Evolutionary conservation across 2,797 vertebrate species (phyloP), one percentile per base, ranked within the genome.

Genomic region (Sebastes umbrosus): DNA sequence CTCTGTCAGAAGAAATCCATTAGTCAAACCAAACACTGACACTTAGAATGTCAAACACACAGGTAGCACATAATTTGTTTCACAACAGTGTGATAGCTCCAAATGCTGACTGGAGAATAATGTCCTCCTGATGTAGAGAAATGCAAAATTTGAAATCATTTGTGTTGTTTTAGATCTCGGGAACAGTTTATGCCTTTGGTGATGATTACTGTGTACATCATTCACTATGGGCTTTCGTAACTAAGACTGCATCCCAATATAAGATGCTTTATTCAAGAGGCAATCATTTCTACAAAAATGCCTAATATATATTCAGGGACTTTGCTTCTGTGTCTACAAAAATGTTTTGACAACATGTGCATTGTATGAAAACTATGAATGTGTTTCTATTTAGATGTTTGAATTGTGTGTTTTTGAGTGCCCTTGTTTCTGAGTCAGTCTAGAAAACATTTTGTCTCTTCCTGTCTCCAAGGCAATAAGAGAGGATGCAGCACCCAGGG

Each of bases 11-110:
- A 76, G 85, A 85, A 94, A 90, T 84, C 86, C 90, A 92, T 93
- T 93, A 93, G 88, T 89, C 88, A 80, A 88, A 87, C 82, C 85
- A 92, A 90, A 91, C 82, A 87, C 84, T 81, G 84, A 90, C 88
- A 88, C 88, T 86, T 84, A 81, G 73, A 80, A 90, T 85, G 90
- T 91, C 91, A 88, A 87, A 88, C 85, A 89, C 86, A 89, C 83
- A 91, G 83, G 88, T 83, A 88, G 80, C 78, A 84, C 86, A 81
- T 87, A 43, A 91, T 93, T 87, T 92, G 88, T 93, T 90, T 90
- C 75, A 84, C 86, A 85, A 85, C 86, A 86, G 70, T 66, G 73
- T 81, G 85, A 90, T 87, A 39, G 90, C 87, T 85, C 68, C 74
- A 80, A 90, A 91, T 80, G 72, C 78, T 52, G 80, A 84, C 76